phyloP scores from a whole-genome alignment of 2,888 invertebrate species.

The Polyommatus icarus region DNA sequence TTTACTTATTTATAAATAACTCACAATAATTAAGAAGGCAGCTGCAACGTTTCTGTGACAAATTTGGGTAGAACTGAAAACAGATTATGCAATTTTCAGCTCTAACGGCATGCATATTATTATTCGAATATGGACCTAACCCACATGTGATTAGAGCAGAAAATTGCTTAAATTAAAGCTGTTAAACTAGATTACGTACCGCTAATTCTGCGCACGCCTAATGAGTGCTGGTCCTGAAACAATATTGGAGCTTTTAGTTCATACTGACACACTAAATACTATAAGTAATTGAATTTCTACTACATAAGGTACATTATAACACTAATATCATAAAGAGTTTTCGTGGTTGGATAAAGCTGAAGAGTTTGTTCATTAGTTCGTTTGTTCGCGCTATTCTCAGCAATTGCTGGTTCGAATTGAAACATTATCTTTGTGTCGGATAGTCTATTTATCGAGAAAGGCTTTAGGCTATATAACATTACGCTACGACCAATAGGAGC shows the following conservation, averaged over 20 bases:
- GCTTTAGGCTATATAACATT: no score
- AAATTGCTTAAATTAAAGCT: neutral
- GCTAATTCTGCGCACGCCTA: conserved; percentile 13
- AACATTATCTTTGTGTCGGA: no score
- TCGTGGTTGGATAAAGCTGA: no score
- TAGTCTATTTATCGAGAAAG: no score
- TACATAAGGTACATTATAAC: neutral
- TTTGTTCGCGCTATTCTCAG: no score
- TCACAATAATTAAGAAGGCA: neutral
- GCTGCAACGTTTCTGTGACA: neutral
- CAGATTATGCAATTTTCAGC: neutral
- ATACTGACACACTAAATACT: neutral
- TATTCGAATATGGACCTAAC: neutral
- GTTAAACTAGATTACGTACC: conserved; percentile 9
- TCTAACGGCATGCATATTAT: neutral
- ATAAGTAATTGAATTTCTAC: neutral
- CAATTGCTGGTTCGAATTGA: no score
- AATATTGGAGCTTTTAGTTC: neutral
- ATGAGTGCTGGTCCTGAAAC: neutral
- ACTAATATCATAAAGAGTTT: no score
- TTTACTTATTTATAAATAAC: no score
- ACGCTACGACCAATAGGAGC: no score
- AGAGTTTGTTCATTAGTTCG: no score
- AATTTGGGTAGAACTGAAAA: neutral
- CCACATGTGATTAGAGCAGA: neutral